phyloP scores from a whole-genome alignment of 2,113 vertebrate genomes.

The Epinephelus lanceolatus region DNA sequence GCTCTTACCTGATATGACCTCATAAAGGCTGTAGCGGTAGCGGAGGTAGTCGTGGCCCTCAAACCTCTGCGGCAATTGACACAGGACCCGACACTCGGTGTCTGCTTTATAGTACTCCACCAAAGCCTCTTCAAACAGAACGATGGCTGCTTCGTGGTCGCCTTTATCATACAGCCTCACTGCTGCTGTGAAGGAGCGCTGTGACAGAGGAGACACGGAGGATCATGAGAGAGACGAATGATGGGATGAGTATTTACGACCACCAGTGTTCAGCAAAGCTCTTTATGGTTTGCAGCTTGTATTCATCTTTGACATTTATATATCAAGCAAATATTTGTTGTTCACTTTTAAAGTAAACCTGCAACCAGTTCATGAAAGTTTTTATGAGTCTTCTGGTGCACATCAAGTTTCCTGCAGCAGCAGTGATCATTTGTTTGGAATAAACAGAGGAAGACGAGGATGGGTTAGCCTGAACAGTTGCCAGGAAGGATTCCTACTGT shows the following conservation, averaged over 20 bases:
- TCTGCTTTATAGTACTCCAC: conserved; percentile 90
- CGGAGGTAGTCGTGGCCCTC: conserved; percentile 89
- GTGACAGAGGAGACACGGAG: conserved; percentile 18
- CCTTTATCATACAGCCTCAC: conserved; percentile 89
- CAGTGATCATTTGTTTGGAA: conserved; percentile 24
- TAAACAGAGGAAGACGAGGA: conserved; percentile 10
- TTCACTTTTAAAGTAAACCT: conserved; percentile 4
- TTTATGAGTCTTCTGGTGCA: conserved; percentile 22
- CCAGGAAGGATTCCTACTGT: neutral
- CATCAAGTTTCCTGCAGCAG: neutral
- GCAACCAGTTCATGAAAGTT: conserved; percentile 16
- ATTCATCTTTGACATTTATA: neutral
- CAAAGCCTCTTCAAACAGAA: conserved; percentile 90
- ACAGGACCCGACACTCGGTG: conserved; percentile 89
- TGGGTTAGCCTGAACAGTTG: neutral
- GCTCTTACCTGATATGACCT: conserved; percentile 93
- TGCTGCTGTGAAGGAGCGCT: conserved; percentile 90
- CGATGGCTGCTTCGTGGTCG: conserved; percentile 85
- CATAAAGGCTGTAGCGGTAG: conserved; percentile 90
- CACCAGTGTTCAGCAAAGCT: neutral
- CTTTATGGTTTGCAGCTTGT: neutral
- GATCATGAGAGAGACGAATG: conserved; percentile 2
- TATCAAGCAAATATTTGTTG: neutral
- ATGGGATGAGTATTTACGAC: neutral
- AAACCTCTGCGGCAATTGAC: conserved; percentile 91